Evolutionary conservation across 2,113 vertebrate species (phyloP), one percentile per base, ranked within the genome.

Genomic region (Gobio gobio): DNA sequence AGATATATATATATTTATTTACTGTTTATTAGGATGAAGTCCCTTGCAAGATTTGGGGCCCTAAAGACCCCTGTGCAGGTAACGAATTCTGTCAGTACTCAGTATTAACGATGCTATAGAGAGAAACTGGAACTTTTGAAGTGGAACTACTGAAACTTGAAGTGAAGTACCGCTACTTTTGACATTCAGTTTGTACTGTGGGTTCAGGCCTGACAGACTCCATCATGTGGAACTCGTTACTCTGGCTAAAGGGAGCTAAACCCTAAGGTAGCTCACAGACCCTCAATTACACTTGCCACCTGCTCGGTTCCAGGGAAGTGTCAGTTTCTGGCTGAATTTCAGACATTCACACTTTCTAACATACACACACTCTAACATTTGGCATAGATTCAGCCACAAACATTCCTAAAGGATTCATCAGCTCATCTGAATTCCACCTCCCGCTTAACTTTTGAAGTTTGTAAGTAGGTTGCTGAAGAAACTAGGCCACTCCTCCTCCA

Each of bases 401-500:
- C 83, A 85, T 77, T 80, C 86, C 88, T 85, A 78, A 81, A 75
- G 74, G 77, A 83, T 82, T 90, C 90, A 87, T 89, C 90, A 88
- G 88, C 84, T 87, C 88, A 85, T 89, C 87, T 86, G 87, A 88
- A 84, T 86, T 88, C 82, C 80, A 76, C 82, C 61, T 47, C 82
- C 87, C 83, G 87, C 45, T 79, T 88, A 75, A 85, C 85, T 89
- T 87, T 85, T 87, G 88, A 89, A 89, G 88, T 89, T 89, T 87
- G 54, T 87, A 89, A 89, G 88, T 89, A 87, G 88, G 88, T 87
- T 89, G 88, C 84, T 86, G 26, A 59, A 66, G 82, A 87, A 89
- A 87, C 86, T 89, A 84, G 88, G 88, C 86, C 86, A 89, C 86
- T 86, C 81, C 76, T 86, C 79, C 86, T 82, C 63, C 63, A 51